These are phyloP conservation scores for Drosophila albomicans DNA, from an alignment of 1,140 invertebrate genomes.

Conservation along the genomic window DNA sequence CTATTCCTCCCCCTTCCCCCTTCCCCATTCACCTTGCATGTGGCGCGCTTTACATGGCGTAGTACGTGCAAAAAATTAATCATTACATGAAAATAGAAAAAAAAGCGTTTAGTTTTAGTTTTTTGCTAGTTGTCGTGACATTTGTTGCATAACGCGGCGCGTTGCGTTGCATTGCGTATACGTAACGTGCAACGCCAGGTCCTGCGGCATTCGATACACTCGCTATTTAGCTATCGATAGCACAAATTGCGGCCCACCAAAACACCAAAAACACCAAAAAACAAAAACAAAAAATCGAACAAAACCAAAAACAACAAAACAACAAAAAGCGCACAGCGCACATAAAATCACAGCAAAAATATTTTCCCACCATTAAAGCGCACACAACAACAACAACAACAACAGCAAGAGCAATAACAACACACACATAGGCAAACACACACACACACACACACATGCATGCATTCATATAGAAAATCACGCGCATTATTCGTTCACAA, in stretches of 20 bases:
- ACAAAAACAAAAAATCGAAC: conserved; percentile 7
- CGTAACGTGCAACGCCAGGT: conserved; percentile 39
- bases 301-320: conserved; percentile 23
- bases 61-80: conserved; percentile 81
- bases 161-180: conserved; percentile 39
- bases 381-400: conserved; percentile 50
- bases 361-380: conserved; percentile 81
- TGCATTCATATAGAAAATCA: conserved; percentile 71
- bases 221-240: conserved; percentile 33
- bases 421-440: conserved; percentile 27
- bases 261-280: conserved; percentile 8
- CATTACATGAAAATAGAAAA: conserved; percentile 51
- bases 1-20: not conserved
- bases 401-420: conserved; percentile 48
- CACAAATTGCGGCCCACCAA: conserved; percentile 27
- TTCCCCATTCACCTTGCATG: conserved; percentile 9
- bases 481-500: conserved; percentile 62
- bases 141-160: conserved; percentile 41
- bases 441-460: conserved; percentile 42
- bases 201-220: conserved; percentile 35
- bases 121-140: conserved; percentile 58
- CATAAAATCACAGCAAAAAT: conserved; percentile 59
- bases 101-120: conserved; percentile 13
- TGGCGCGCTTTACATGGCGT: conserved; percentile 51
- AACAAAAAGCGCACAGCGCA: conserved; percentile 1